Evolutionary conservation across 2,888 invertebrate species (phyloP), one percentile per base, ranked within the genome.

Genomic region (Auanema sp.): DNA sequence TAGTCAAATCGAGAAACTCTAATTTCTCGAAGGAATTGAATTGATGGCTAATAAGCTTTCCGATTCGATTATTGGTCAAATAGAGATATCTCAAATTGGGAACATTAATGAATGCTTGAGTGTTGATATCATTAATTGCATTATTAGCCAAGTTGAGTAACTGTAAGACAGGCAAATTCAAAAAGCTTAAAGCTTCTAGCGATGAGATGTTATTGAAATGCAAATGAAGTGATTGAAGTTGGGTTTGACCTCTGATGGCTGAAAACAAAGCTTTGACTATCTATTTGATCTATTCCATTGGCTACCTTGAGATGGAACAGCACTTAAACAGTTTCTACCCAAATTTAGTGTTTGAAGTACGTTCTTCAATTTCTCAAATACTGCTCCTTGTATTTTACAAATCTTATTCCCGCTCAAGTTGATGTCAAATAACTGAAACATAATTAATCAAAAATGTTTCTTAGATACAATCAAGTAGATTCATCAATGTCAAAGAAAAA

Each of bases 181-280:
- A 74, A 58, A 83, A 82, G 41, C 77, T 75, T 12, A 83, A 65
- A 18, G 80, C 73, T 2, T 79, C 81, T 18, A 83, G 58, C 23
- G 70, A 63, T 12, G 64, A 50, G 55, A 83, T 80, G 25, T 66
- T 57, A 55, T 84, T 83, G 60, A 74, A 65, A 66, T 83, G 81
- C 57, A 83, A 56, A 63, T 83, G 83, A 6, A 83, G 71, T 0
- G 83, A 80, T 60, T 79, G 70, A 18, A 83, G 71, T 44, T 79
- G 81, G 44, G 81, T 79, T 68, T 83, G 79, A 12, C 84, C 83
- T 23, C 83, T 79, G 16, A 83, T 71, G 1, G 83, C 81, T 75
- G 66, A 49, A 77, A 67, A 33, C 8, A 33, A 5, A 8, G 3
- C 8, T 33, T 33, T 33, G 4, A 33, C 8, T 33, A 10, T 47